A percentile compares a stretch with the other conserved stretches of the same genome.
Conservation (phyloP, 64 coral and sea anemone species). For the Cladopsammia gracilis region DNA sequence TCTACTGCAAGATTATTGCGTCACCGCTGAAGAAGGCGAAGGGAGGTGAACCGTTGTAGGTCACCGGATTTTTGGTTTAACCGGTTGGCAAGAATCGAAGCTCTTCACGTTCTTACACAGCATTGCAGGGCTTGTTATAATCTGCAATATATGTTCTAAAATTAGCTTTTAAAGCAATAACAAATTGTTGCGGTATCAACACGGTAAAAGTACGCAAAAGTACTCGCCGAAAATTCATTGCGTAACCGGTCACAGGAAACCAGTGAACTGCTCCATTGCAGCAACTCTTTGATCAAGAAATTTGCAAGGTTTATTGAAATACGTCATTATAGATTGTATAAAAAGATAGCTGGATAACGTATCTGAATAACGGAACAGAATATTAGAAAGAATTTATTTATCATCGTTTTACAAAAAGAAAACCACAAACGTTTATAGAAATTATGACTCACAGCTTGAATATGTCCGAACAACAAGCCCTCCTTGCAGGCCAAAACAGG, state of each 20-base stretch:
- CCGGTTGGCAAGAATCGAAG: too few relatives aligned
- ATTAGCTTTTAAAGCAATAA: not conserved
- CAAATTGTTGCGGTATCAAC: not conserved
- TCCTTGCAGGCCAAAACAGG: not conserved
- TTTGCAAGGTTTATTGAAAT: not conserved
- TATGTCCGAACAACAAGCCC: constrained; percentile 54
- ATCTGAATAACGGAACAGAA: not conserved
- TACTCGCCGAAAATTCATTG: not conserved
- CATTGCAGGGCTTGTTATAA: not conserved
- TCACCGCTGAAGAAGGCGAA: not conserved
- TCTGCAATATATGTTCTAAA: not conserved
- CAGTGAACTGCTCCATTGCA: not conserved
- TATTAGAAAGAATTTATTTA: not conserved
- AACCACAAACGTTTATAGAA: not conserved
- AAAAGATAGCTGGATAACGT: not conserved
- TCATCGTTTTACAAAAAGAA: not conserved
- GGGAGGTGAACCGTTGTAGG: too few relatives aligned
- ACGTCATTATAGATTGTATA: not conserved
- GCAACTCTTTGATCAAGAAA: not conserved
- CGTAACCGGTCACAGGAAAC: not conserved
- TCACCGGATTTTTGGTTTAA: not conserved
- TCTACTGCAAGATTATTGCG: not conserved
- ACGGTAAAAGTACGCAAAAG: not conserved
- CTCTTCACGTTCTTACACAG: not conserved
- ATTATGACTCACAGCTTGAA: constrained; percentile 53